Evolutionary conservation across 2,888 invertebrate genomes (phyloP).

Genomic region (Deilephila elpenor): DNA sequence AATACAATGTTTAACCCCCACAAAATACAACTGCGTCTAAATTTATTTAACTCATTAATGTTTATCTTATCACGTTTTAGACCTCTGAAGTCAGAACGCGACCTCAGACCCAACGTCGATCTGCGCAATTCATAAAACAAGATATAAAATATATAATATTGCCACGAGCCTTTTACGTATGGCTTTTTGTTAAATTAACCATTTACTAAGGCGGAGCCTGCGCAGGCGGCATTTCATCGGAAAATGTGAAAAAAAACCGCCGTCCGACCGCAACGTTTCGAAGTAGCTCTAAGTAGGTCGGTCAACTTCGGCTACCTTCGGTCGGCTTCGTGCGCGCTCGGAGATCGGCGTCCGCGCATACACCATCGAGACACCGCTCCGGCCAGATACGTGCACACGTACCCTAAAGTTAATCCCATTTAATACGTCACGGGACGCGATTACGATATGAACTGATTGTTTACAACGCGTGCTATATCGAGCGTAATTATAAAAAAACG

Average conservation of each 20-base stretch:
- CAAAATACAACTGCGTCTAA: constrained; percentile 32
- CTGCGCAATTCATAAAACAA: constrained; percentile 21
- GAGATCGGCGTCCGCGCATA: constrained; percentile 69
- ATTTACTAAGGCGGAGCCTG: constrained; percentile 26
- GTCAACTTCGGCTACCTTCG: constrained; percentile 67
- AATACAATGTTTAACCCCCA: not conserved
- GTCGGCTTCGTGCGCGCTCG: constrained; percentile 62
- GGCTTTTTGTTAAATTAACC: constrained; percentile 29
- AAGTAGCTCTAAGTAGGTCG: constrained; percentile 81
- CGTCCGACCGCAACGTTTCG: constrained; percentile 73
- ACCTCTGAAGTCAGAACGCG: constrained; percentile 37
- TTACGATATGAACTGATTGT: constrained; percentile 65
- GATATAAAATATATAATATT: constrained; percentile 33
- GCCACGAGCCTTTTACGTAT: not conserved
- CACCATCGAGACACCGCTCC: constrained; percentile 67
- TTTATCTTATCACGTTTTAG: constrained; percentile 36
- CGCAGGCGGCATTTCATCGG: constrained; percentile 69
- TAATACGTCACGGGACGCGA: constrained; percentile 73
- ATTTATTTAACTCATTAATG: constrained; percentile 32
- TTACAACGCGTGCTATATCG: constrained; percentile 43
- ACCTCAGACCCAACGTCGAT: constrained; percentile 11
- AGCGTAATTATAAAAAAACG: constrained; percentile 32
- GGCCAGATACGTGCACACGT: constrained; percentile 67
- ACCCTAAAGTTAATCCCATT: constrained; percentile 53
- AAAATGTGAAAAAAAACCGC: constrained; percentile 80